phyloP scores from a whole-genome alignment of 2,797 vertebrate species.

The Loriculus beryllinus region DNA sequence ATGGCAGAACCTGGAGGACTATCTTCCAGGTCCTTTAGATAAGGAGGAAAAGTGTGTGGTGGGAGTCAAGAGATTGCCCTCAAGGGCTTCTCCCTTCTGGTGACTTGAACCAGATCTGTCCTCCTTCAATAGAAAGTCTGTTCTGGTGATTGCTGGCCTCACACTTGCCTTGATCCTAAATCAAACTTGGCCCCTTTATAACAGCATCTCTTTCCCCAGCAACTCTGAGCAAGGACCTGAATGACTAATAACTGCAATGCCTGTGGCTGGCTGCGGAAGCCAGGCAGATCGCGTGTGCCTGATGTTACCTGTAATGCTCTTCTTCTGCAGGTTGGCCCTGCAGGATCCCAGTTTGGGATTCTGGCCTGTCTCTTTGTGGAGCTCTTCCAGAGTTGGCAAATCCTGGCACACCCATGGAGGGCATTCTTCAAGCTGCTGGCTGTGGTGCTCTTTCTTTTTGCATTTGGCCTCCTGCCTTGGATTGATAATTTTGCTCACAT shows the following conservation, averaged over 20 bases:
- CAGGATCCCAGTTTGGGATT: constrained; percentile 97
- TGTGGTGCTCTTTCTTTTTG: constrained; percentile 92
- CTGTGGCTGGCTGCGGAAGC: background rate
- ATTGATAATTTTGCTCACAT: constrained; percentile 99
- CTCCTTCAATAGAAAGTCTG: background rate
- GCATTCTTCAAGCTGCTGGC: constrained; percentile 94
- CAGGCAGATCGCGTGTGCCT: background rate
- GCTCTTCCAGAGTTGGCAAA: constrained; percentile 98
- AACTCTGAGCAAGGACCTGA: background rate
- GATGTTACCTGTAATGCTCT: background rate
- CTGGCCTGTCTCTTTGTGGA: constrained; percentile 98
- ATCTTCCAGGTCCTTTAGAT: background rate
- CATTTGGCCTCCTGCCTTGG: constrained; percentile 96
- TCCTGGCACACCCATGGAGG: constrained; percentile 94
- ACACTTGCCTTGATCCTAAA: background rate
- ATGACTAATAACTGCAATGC: background rate
- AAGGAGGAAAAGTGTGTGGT: background rate
- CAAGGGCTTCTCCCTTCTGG: background rate
- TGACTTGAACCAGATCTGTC: background rate
- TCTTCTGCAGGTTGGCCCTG: constrained; percentile 88
- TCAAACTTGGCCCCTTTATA: background rate
- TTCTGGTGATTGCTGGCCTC: background rate
- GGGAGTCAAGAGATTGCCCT: background rate
- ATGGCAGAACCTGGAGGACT: background rate
- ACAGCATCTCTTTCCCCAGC: background rate